These are phyloP conservation scores for Brevipalpus yothersi DNA, from an alignment of 1,140 invertebrate genomes.

Conservation along the genomic window DNA sequence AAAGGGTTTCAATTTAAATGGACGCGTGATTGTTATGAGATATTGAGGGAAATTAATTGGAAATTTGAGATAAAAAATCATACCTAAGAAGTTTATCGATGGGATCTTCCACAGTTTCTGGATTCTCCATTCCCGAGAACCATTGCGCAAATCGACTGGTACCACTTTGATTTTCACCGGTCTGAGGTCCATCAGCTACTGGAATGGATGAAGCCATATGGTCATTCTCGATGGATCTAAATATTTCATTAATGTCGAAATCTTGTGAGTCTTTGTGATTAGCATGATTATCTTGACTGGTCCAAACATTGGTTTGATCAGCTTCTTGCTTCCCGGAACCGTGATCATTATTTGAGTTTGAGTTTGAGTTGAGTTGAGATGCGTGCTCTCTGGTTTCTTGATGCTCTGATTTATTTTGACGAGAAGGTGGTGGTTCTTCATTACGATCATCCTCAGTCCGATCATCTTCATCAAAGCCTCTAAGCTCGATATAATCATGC, in stretches of 20 bases:
- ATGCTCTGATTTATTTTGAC: not conserved
- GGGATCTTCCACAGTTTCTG: not conserved
- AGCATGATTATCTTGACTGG: not conserved
- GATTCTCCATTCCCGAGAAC: not conserved
- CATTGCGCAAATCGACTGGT: slow-evolving; percentile 1
- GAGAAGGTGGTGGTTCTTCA: not conserved
- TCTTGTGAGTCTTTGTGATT: not conserved
- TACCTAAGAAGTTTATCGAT: not conserved
- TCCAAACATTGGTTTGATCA: not conserved
- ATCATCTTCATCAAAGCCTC: slow-evolving; percentile 50
- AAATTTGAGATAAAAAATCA: not conserved
- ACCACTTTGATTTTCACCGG: not conserved
- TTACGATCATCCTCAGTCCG: not conserved
- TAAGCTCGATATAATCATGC: slow-evolving; percentile 70
- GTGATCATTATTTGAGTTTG: not conserved
- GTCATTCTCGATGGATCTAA: not conserved
- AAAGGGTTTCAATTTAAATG: too few species aligned
- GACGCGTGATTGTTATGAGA: not conserved
- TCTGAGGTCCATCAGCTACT: not conserved
- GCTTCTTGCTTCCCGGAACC: not conserved
- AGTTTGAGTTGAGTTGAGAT: not conserved
- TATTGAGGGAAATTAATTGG: not conserved
- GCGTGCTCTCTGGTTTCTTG: not conserved
- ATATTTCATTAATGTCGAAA: slow-evolving; percentile 1
- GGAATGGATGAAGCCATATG: not conserved